Evolutionary conservation across 2,797 vertebrate genomes (phyloP).

Genomic region (Fistularia commersonii): DNA sequence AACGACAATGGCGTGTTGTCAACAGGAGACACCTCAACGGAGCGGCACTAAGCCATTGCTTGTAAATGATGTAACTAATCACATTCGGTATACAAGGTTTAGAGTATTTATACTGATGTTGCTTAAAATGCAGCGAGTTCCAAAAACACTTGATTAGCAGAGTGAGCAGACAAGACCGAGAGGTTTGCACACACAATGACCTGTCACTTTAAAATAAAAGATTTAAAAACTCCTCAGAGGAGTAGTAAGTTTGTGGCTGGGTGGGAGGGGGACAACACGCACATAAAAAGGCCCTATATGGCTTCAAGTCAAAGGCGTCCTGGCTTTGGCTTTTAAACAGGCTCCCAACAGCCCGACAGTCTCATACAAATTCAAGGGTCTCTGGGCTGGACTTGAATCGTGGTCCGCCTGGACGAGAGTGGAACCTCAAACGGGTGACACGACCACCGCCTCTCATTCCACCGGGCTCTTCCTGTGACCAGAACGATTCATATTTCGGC

Average conservation of each 20-base stretch:
- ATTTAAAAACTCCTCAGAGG: slow-evolving; percentile 62
- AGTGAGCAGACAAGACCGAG: slow-evolving; percentile 51
- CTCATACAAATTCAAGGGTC: slow-evolving; percentile 38
- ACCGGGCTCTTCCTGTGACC: slow-evolving; percentile 83
- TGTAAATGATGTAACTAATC: not conserved
- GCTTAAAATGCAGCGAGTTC: slow-evolving; percentile 11
- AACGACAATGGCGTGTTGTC: too few species aligned
- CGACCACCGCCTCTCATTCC: slow-evolving; percentile 73
- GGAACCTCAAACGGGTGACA: slow-evolving; percentile 16
- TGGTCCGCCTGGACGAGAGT: slow-evolving; percentile 41
- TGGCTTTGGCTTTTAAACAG: slow-evolving; percentile 64
- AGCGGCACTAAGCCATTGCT: not conserved
- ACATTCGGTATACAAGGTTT: slow-evolving; percentile 10
- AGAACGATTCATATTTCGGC: slow-evolving; percentile 81
- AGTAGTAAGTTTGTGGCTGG: slow-evolving; percentile 17
- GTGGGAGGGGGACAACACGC: not conserved
- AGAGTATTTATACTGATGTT: slow-evolving; percentile 7
- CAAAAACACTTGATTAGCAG: slow-evolving; percentile 29
- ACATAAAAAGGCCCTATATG: slow-evolving; percentile 68
- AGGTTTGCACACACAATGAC: slow-evolving; percentile 50
- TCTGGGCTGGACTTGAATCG: slow-evolving; percentile 30
- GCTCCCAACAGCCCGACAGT: slow-evolving; percentile 41
- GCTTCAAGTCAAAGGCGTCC: slow-evolving; percentile 69
- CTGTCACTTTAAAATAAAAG: slow-evolving; percentile 58
- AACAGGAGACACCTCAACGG: too few species aligned